Evolutionary conservation across 2,113 vertebrate genomes (phyloP), one percentile per base, ranked within the genome.

Genomic region (Phyllostomus discolor): DNA sequence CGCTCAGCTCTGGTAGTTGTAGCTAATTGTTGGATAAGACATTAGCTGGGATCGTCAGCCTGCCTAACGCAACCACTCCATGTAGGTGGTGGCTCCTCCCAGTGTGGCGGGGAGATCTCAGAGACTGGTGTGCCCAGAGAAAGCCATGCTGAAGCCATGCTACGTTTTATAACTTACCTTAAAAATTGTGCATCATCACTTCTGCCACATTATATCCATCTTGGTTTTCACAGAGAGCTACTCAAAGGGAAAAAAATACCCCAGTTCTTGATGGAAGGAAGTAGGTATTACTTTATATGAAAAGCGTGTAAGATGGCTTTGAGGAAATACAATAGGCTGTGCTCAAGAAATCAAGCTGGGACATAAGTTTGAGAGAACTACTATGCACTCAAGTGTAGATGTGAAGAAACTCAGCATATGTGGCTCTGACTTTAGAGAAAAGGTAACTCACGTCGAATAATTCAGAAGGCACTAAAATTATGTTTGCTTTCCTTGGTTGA

Each of bases 1-100:
- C 14, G 38, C 8, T 48, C 6, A 33, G 22, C 46, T 14, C 12
- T 38, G 10, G 33, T 16, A 57, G 26, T 50, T 82, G 16, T 50
- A 66, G 26, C n/a, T 85, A 54, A 89, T 20, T 31, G 9, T n/a
- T 35, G 33, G 4, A 35, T 69, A 54, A 75, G 15, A 43, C 9
- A 1, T 73, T 41, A 87, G 33, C 20, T 33, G 64, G 12, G 10
- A 7, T 7, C 72, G 35, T 10, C 20, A 50, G 15, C 33, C 35
- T 22, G 26, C 7, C 26, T 41, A 7, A 8, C 20, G 8, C 0
- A 0, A 4, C 10, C 16, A 15, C 12, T 24, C 28, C 19, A 10
- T 7, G 8, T 1, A 22, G 3, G 3, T 22, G 66, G 5, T 73
- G 12, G 22, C 72, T 72, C 43, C 20, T 84, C 8, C 84, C 12